Percentiles rank a stretch among this genome's conserved stretches.
Conservation (phyloP, 2,113 vertebrate genomes). For the Dipodomys merriami region DNA sequence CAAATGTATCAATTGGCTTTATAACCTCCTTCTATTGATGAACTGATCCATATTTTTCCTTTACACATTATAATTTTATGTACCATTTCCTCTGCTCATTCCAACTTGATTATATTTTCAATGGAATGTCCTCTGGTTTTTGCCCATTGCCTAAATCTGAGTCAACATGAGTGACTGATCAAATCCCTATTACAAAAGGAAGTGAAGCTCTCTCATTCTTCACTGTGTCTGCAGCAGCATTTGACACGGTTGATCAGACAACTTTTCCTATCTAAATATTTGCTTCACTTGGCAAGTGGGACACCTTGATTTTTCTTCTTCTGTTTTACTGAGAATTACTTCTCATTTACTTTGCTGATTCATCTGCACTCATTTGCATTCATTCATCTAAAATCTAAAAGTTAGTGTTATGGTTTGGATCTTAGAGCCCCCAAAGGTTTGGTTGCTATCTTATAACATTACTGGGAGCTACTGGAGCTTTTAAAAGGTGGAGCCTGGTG, state of each 20-base stretch:
- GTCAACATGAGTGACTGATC: neutral
- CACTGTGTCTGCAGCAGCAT: neutral
- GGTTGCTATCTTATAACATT: neutral
- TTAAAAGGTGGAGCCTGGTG: neutral
- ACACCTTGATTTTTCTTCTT: neutral
- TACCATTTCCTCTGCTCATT: neutral
- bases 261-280: neutral
- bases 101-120: neutral
- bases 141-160: neutral
- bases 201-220: neutral
- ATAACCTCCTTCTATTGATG: neutral
- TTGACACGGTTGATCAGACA: neutral
- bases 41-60: neutral
- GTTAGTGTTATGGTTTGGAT: neutral
- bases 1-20: neutral
- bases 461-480: neutral
- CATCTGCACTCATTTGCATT: neutral
- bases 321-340: neutral
- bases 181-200: neutral
- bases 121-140: neutral
- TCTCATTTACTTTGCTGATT: neutral
- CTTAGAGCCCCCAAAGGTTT: neutral
- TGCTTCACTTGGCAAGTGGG: neutral
- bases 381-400: neutral
- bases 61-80: neutral